Base-by-base conservation (phyloP, 2,797 vertebrate genomes). In the Sternarchorhynchus goeldii region DNA sequence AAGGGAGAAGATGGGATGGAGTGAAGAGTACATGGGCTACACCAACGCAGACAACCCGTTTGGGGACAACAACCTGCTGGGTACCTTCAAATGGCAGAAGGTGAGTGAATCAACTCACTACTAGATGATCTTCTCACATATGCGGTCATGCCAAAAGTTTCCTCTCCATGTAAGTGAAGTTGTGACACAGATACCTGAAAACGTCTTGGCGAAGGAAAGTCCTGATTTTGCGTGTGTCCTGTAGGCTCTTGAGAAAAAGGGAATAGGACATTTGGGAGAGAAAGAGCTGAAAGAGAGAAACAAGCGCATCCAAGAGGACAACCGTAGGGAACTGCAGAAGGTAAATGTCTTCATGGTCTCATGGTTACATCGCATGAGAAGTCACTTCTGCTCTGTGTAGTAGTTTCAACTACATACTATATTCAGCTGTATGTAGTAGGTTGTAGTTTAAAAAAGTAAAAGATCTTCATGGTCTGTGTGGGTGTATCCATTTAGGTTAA, bases 1-100 rank as follows among this genome's bases (percentile, higher is more conserved):
- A 86, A 91, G 97, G 6, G 96, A 99, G 88, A 99, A 99, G 90
- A 99, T 99, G 98, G 97, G 98, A 20, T 99, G 98, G 98, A 97
- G 98, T 1, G 97, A 99, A 85, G 98, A 99, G 83, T 99, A 99
- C 84, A 98, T 99, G 97, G 97, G 98, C 2, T 99, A 99, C 88
- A 99, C 97, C 73, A 99, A 99, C 53, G 96, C 97, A 0, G 97
- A 99, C 90, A 99, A 99, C 83, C 97, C 98, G 0, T 99, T 99
- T 0, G 98, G 98, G 0, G 98, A 99, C 89, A 99, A 99, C 91
- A 99, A 99, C 86, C 90, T 99, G 25, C 87, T 99, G 32, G 98
- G 98, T 18, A 95, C 96, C 12, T 99, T 99, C 84, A 99, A 98
- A 83, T 99, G 98, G 97, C 96, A 95, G 88, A 99, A 99, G 94